These are phyloP conservation scores for Stenichneumon culpator DNA, from an alignment of 2,888 invertebrate species.

Conservation along the genomic window DNA sequence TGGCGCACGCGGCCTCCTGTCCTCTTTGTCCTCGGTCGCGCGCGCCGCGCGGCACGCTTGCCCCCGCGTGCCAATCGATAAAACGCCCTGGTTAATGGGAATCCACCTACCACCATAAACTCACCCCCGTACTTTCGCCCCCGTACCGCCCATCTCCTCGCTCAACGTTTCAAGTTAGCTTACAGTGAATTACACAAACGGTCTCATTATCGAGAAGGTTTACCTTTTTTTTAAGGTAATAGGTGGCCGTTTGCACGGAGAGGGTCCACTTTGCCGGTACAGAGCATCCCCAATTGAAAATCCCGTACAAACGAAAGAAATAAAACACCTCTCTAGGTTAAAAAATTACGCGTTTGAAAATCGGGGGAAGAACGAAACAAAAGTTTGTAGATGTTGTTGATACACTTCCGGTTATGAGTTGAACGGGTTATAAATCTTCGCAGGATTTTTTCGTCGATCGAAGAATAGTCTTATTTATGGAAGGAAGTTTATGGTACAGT, in stretches of 20 bases:
- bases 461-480: not conserved
- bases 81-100: constrained; percentile 76
- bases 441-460: not conserved
- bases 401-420: not conserved
- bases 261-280: not conserved
- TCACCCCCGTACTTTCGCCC: constrained; percentile 39
- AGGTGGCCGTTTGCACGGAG: not conserved
- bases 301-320: not conserved
- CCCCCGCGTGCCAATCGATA: constrained; percentile 77
- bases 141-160: constrained; percentile 22
- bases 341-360: not conserved
- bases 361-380: not conserved
- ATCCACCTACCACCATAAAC: constrained; percentile 69
- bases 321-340: no score
- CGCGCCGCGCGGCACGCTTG: constrained; percentile 74
- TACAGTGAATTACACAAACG: constrained; percentile 1
- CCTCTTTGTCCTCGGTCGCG: constrained; percentile 76
- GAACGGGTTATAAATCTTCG: not conserved
- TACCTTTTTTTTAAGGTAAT: not conserved
- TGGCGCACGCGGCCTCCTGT: constrained; percentile 78
- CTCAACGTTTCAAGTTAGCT: constrained; percentile 26
- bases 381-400: not conserved
- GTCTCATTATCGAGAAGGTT: constrained; percentile 34
- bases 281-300: not conserved
- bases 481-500: not conserved